A percentile compares a stretch with the other conserved stretches of the same genome.
Evolutionary conservation across 2,888 invertebrate species (phyloP).

Genomic region (Eustalomyia histrio): DNA sequence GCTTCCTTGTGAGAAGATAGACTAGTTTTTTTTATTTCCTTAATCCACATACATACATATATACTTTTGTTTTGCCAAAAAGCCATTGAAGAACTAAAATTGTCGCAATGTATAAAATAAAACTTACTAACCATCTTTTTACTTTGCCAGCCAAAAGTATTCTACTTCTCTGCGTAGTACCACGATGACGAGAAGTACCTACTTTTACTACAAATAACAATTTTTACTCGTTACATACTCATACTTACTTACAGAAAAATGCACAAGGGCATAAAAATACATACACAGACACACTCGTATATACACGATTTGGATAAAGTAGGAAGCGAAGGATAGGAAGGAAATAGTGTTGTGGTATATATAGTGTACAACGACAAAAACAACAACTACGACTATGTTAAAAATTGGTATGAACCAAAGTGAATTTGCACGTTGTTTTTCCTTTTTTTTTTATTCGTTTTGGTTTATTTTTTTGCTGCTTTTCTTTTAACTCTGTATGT

Average conservation of each 20-base stretch:
- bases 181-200: not conserved
- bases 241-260: not conserved
- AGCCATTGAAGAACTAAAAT: conserved; percentile 27
- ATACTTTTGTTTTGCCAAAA: conserved; percentile 20
- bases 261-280: not conserved
- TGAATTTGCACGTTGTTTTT: conserved; percentile 34
- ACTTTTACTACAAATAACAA: conserved; percentile 5
- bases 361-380: conserved; percentile 3
- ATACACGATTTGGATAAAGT: not conserved
- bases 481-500: not conserved
- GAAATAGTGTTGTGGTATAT: conserved; percentile 20
- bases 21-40: not conserved
- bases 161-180: not conserved
- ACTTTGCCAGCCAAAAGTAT: not conserved
- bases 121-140: conserved; percentile 16
- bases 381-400: not conserved
- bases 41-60: not conserved
- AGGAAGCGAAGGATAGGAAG: conserved; percentile 24
- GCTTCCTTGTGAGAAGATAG: not conserved
- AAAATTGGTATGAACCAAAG: conserved; percentile 17
- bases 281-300: not conserved
- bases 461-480: not conserved
- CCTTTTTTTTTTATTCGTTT: not conserved
- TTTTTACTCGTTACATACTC: conserved; percentile 4
- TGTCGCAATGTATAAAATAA: conserved; percentile 38